These are phyloP conservation scores for Oophaga pumilio DNA, from an alignment of 2,113 vertebrate genomes.

Conservation along the genomic window DNA sequence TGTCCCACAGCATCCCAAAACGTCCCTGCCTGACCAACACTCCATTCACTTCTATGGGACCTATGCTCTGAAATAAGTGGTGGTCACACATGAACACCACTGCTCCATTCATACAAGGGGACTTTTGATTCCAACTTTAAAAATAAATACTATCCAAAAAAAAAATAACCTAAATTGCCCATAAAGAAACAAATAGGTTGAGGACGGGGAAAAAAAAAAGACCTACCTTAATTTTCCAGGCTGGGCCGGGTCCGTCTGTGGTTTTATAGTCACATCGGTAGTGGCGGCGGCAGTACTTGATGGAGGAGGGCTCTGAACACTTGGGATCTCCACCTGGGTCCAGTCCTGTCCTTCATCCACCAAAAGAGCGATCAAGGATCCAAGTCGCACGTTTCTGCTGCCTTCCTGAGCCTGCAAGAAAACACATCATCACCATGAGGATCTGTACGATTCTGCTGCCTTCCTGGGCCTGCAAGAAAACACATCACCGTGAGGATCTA, in stretches of 20 bases:
- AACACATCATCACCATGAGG: slow-evolving; percentile 33
- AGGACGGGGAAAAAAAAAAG: background rate
- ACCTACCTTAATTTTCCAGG: slow-evolving; percentile 71
- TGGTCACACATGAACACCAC: no score
- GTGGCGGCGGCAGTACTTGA: slow-evolving; percentile 61
- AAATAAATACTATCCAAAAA: background rate
- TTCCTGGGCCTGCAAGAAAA: no score
- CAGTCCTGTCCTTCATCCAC: slow-evolving; percentile 95
- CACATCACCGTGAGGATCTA: no score
- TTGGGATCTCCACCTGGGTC: slow-evolving; percentile 87
- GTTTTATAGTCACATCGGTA: slow-evolving; percentile 47
- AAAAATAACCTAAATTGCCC: background rate
- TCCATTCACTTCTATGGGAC: no score
- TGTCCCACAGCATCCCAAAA: no score
- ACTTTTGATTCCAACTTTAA: no score
- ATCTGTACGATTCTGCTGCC: no score
- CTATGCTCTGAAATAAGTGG: no score
- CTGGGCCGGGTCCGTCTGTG: slow-evolving; percentile 59
- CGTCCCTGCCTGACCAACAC: no score
- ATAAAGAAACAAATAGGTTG: background rate
- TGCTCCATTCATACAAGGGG: no score
- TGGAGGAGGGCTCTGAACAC: slow-evolving; percentile 63
- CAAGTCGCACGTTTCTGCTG: slow-evolving; percentile 83
- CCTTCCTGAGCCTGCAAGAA: slow-evolving; percentile 85
- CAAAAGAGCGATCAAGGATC: slow-evolving; percentile 87